These are phyloP conservation scores for Eudyptes chrysolophus DNA, from an alignment of 2,113 vertebrate genomes.

Conservation along the genomic window DNA sequence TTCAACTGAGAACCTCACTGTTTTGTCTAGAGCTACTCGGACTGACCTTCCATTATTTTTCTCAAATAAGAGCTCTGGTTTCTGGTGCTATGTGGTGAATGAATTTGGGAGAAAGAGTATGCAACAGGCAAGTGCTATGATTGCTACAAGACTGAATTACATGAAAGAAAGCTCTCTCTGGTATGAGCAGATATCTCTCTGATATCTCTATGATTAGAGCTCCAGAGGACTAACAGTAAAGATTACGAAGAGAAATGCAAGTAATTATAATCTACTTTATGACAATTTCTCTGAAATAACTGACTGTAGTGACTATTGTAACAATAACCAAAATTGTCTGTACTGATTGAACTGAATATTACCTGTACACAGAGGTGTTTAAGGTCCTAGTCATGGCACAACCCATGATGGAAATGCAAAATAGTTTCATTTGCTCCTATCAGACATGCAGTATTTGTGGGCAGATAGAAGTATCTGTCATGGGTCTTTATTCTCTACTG, in stretches of 20 bases:
- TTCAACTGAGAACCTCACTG: neutral
- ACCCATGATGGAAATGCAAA: neutral
- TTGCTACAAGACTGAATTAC: neutral
- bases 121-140: neutral
- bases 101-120: neutral
- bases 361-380: neutral
- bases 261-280: neutral
- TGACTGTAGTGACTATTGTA: neutral
- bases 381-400: neutral
- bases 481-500: neutral
- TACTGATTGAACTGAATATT: neutral
- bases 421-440: neutral
- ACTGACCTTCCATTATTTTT: neutral
- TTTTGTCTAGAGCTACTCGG: neutral
- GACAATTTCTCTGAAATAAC: neutral
- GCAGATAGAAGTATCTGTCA: neutral
- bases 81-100: neutral
- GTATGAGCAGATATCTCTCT: neutral
- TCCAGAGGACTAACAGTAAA: neutral
- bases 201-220: neutral
- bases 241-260: neutral
- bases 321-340: neutral
- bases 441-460: neutral
- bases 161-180: neutral
- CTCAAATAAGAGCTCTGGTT: neutral